Evolutionary conservation across 2,113 vertebrate species (phyloP).

Genomic region (Chaenocephalus aceratus): DNA sequence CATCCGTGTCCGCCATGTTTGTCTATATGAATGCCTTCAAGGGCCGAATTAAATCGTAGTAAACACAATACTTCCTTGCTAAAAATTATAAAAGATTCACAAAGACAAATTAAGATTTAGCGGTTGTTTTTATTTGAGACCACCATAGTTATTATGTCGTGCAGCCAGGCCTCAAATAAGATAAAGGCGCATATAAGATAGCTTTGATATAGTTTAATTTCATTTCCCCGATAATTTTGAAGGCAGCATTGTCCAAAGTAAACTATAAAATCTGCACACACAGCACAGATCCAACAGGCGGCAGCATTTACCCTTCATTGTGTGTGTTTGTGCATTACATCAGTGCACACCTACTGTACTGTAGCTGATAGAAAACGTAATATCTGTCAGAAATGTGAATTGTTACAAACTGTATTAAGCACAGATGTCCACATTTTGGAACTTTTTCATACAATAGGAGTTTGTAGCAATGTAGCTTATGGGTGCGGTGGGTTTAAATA

Average conservation of each 20-base stretch:
- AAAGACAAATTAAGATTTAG: rapidly evolving
- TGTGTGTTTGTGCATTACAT: no score
- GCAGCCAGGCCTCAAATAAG: rapidly evolving
- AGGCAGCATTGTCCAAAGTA: slow-evolving; percentile 55
- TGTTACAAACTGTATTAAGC: background rate
- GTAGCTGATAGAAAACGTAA: background rate
- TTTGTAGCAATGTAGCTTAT: background rate
- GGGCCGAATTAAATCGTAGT: background rate
- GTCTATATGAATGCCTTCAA: slow-evolving; percentile 18
- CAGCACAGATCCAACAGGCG: slow-evolving; percentile 45
- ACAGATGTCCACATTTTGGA: background rate
- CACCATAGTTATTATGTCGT: rapidly evolving
- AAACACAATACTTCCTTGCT: background rate
- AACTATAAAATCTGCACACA: slow-evolving; percentile 1
- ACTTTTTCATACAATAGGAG: background rate
- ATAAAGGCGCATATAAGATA: background rate
- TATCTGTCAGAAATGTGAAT: background rate
- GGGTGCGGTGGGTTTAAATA: slow-evolving; percentile 11
- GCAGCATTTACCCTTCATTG: slow-evolving; percentile 31
- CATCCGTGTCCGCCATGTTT: slow-evolving; percentile 92
- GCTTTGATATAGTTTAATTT: rapidly evolving
- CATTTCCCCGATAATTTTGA: background rate
- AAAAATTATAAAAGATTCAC: background rate
- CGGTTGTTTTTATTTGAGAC: rapidly evolving
- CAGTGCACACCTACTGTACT: background rate